Evolutionary conservation across 2,888 invertebrate genomes (phyloP), one percentile per base, ranked within the genome.

Genomic region (Copidosoma aretas): DNA sequence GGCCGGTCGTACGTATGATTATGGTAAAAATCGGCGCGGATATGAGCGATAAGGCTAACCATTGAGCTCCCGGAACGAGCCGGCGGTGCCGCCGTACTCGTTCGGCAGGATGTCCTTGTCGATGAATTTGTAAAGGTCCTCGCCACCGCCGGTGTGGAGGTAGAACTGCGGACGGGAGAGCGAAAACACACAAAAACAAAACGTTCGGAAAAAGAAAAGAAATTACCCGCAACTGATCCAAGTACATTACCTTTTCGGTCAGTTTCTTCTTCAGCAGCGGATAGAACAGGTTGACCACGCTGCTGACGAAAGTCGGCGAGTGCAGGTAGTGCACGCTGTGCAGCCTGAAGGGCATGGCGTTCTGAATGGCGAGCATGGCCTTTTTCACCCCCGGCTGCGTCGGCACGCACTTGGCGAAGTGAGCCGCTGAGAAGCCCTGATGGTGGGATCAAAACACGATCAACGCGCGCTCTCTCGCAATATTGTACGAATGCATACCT

Each of bases 31-130:
- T n/a, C n/a, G n/a, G n/a, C n/a, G n/a, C n/a, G n/a, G n/a, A n/a
- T n/a, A n/a, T n/a, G n/a, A n/a, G n/a, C n/a, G n/a, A n/a, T n/a
- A n/a, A n/a, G n/a, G n/a, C n/a, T n/a, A n/a, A n/a, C 83, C 81
- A 64, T 80, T 83, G 3, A 83, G 73, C 66, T 83, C 80, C 10
- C 75, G 58, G 21, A 82, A 79, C 19, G 79, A 79, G 62, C 83
- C 83, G 15, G 83, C 80, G 63, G 81, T 81, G 14, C 86, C 86
- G 46, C 85, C 86, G 78, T 83, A 85, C 73, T 86, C 86, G 3
- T 79, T 79, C 0, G 86, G 86, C 25, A 86, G 75, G 54, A 85
- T 82, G 10, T 83, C 81, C 58, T 79, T 82, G 21, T 84, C 80
- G 58, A 86, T 76, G 63, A 82, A 79, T 39, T 81, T 67, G 67